Evolutionary conservation across 2,113 vertebrate genomes (phyloP).

Genomic region (Notothenia rossii): DNA sequence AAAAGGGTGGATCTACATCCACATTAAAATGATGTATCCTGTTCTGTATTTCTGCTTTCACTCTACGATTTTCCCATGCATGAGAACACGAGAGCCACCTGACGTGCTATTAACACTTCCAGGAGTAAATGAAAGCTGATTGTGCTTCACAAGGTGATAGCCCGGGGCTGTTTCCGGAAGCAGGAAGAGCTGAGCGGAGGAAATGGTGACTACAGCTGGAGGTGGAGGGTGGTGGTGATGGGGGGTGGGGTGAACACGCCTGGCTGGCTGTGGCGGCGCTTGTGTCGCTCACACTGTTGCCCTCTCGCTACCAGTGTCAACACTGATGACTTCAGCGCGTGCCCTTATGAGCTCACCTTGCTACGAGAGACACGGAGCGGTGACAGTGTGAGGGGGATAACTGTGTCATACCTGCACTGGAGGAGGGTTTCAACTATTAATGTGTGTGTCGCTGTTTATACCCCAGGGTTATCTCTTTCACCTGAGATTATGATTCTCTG

Average conservation of each 20-base stretch:
- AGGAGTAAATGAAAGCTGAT: constrained; percentile 67
- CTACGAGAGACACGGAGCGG: constrained; percentile 80
- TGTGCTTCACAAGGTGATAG: constrained; percentile 67
- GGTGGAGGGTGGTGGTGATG: not conserved
- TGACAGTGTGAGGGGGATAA: constrained; percentile 69
- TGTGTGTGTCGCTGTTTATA: constrained; percentile 49
- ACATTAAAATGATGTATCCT: not conserved
- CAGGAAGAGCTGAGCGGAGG: constrained; percentile 36
- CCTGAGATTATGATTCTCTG: constrained; percentile 55
- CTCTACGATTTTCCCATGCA: not conserved
- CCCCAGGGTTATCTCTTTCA: constrained; percentile 65
- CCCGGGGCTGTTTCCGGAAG: constrained; percentile 64
- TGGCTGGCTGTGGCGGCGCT: constrained; percentile 53
- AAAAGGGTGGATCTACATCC: not conserved
- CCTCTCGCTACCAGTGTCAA: constrained; percentile 80
- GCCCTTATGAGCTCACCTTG: constrained; percentile 88
- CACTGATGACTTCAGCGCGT: constrained; percentile 79
- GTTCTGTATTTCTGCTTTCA: not conserved
- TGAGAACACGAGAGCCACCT: constrained; percentile 7
- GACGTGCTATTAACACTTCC: constrained; percentile 53
- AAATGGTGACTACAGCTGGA: constrained; percentile 48
- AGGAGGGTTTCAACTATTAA: constrained; percentile 56
- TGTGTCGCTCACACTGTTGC: constrained; percentile 69
- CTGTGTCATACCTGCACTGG: constrained; percentile 82
- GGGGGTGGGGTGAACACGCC: constrained; percentile 38